Evolutionary conservation across 2,888 invertebrate species (phyloP), one percentile per base, ranked within the genome.

Genomic region (Diachrysia chrysitis): DNA sequence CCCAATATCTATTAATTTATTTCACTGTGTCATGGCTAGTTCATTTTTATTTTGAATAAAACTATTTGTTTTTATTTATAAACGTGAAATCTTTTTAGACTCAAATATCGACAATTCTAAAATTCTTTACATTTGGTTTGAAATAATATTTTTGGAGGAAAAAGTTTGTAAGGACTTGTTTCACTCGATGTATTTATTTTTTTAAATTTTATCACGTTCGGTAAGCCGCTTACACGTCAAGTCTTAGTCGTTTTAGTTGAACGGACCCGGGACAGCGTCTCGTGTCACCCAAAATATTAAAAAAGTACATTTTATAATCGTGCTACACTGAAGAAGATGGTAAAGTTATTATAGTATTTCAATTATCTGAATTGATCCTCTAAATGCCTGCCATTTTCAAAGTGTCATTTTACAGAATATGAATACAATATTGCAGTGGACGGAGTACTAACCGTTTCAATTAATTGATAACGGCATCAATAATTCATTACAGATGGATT

Each of bases 191-290:
- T 19, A 5, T 1, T n/a, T 14, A 42, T 42, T 42, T 42, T 29
- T 42, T 58, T 19, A 55, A 23, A 48, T n/a, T n/a, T n/a, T n/a
- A n/a, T 64, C 57, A 46, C 23, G 46, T 69, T 35, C 1, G 19
- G 19, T 70, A 71, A 65, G 61, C 42, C 23, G 23, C 65, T 71
- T 64, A 69, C 2, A 32, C 56, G 21, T 56, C 17, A 58, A n/a
- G 16, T 16, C 42, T 29, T 17, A 29, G 16, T 32, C 35, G 16
- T 51, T 46, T 2, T n/a, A 10, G 12, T 2, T 29, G 2, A 21
- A 25, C n/a, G 4, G 16, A 12, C 9, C 16, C 25, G 10, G 1
- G 46, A 25, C 21, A 16, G 17, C 10, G 48, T 46, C 42, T 51
- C 37, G 29, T 48, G 21, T 19, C 19, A 32, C 46, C 19, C 9